Percentiles rank a stretch among this genome's conserved stretches.
Conservation (phyloP, 2,888 invertebrate genomes). For the Stenurella melanura region DNA sequence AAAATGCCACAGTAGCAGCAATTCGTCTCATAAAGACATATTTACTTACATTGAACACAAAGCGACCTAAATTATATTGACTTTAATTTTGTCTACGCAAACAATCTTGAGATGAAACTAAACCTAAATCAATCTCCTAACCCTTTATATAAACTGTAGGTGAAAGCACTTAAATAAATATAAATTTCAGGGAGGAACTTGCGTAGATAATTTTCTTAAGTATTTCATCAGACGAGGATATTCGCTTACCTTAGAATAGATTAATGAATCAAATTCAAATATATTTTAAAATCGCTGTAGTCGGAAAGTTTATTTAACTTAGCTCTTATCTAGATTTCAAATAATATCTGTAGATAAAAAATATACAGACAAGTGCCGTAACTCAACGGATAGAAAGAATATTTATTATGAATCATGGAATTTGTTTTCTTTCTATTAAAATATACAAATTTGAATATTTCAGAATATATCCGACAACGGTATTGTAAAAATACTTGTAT, state of each 20-base stretch:
- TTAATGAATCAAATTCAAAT: neutral
- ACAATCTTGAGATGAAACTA: conserved; percentile 31
- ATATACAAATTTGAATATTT: too few relatives aligned
- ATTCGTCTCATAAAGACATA: neutral
- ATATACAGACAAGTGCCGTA: too few relatives aligned
- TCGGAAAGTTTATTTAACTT: neutral
- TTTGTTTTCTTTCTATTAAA: too few relatives aligned
- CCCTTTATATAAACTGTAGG: conserved; percentile 23
- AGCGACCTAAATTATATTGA: conserved; percentile 25
- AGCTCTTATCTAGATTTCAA: neutral
- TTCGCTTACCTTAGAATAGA: neutral
- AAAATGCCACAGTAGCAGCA: neutral
- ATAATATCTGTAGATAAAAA: too few relatives aligned
- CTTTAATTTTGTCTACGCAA: conserved; percentile 25
- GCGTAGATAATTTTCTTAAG: conserved; percentile 9
- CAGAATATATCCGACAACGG: too few relatives aligned
- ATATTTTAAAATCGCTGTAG: neutral
- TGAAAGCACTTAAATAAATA: conserved; percentile 23
- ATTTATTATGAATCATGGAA: too few relatives aligned
- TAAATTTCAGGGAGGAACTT: conserved; percentile 12
- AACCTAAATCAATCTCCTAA: conserved; percentile 33
- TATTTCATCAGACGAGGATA: conserved; percentile 8
- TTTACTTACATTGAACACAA: conserved; percentile 7
- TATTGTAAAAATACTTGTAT: too few relatives aligned
- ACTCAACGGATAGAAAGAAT: too few relatives aligned